A percentile compares a stretch with the other conserved stretches of the same genome.
These are phyloP conservation scores for Drosophila malerkotliana DNA, from an alignment of 1,140 invertebrate genomes.

Conservation along the genomic window DNA sequence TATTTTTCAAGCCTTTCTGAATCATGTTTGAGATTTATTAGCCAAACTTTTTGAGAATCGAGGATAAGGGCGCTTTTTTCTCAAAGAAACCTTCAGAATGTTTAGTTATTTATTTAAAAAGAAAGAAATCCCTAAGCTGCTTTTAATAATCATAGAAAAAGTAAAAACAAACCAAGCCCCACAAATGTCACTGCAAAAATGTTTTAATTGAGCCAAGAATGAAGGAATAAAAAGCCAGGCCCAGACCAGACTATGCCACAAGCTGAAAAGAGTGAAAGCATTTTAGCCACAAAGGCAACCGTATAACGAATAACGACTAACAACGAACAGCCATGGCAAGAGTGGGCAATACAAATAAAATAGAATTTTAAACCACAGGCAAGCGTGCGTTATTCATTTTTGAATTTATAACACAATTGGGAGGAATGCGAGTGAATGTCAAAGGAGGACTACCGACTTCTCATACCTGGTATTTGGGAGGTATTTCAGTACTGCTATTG, in stretches of 20 bases:
- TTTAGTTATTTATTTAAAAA: slow-evolving; percentile 17
- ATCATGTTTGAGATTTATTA: too few relatives aligned
- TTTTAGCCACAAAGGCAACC: slow-evolving; percentile 17
- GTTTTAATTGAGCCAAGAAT: slow-evolving; percentile 47
- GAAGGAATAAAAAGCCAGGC: not conserved
- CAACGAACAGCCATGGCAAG: slow-evolving; percentile 4
- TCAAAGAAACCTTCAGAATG: not conserved
- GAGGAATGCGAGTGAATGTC: slow-evolving; percentile 65
- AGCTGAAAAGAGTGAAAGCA: slow-evolving; percentile 52
- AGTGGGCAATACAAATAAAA: slow-evolving; percentile 72
- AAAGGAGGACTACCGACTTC: slow-evolving; percentile 22
- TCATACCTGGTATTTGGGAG: too few relatives aligned
- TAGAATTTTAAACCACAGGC: slow-evolving; percentile 76
- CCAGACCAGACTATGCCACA: slow-evolving; percentile 2
- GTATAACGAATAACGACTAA: slow-evolving; percentile 1
- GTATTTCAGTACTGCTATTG: not conserved
- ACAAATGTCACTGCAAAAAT: slow-evolving; percentile 53
- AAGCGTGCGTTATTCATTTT: slow-evolving; percentile 82
- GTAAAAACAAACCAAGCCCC: slow-evolving; percentile 16
- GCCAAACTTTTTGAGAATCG: too few relatives aligned
- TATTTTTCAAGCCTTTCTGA: too few relatives aligned
- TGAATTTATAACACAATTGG: slow-evolving; percentile 82
- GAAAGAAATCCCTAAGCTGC: not conserved
- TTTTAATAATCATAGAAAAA: not conserved
- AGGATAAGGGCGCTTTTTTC: too few relatives aligned